Evolutionary conservation across 2,797 vertebrate species (phyloP).

Genomic region (Remorina albescens): DNA sequence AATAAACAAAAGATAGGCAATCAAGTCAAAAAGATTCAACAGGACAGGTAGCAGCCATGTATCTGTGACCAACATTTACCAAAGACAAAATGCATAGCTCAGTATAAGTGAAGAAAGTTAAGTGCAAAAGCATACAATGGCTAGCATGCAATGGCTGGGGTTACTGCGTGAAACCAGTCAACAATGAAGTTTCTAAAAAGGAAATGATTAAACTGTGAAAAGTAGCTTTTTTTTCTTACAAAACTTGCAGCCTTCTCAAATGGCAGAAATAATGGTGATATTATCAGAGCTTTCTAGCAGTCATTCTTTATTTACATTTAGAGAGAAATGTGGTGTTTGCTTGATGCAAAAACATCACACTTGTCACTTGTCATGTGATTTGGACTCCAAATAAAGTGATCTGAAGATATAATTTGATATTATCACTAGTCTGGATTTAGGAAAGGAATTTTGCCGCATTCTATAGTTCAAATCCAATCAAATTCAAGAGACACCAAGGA

Average conservation of each 20-base stretch:
- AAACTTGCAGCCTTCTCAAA: conserved; percentile 3
- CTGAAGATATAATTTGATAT: conserved; percentile 2
- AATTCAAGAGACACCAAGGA: conserved; percentile 29
- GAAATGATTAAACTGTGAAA: background rate
- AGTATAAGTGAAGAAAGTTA: background rate
- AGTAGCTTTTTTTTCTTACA: background rate
- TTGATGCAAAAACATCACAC: background rate
- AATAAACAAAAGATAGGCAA: background rate
- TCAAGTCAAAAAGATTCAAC: background rate
- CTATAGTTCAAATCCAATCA: conserved; percentile 24
- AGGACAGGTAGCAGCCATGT: background rate
- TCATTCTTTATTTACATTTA: background rate
- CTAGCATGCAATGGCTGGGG: too few species aligned
- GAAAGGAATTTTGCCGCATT: conserved; percentile 6
- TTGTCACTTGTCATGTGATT: background rate
- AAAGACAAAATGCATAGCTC: conserved; percentile 1
- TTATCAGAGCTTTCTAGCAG: background rate
- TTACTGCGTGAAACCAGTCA: too few species aligned
- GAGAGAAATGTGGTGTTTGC: background rate
- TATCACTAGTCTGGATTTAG: background rate
- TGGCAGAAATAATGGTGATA: background rate
- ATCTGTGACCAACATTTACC: background rate
- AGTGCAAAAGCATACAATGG: background rate
- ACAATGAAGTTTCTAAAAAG: background rate
- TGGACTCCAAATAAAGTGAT: background rate